Evolutionary conservation across 30 jellyfish, hydroid and myxozoan species (phyloP).

Genomic region (Cassiopea xamachana): DNA sequence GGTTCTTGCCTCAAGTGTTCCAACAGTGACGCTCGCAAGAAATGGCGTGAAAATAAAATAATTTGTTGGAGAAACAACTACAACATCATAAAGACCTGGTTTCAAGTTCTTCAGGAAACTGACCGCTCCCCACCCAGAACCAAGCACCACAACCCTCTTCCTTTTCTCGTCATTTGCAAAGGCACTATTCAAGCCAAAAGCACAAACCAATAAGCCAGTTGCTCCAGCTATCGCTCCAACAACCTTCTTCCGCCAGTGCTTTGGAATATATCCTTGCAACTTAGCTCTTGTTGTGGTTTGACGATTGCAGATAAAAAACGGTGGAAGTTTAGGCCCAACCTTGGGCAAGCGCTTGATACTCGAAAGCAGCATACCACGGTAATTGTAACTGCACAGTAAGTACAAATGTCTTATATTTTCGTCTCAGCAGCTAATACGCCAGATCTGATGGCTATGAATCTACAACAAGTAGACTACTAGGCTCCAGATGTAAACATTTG

Average conservation of each 20-base stretch:
- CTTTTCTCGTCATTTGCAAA: conserved; percentile 54
- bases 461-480: neutral
- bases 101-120: conserved; percentile 85
- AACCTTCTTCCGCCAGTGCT: conserved; percentile 19
- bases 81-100: conserved; percentile 83
- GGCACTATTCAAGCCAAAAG: conserved; percentile 42
- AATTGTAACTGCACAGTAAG: neutral
- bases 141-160: conserved; percentile 89
- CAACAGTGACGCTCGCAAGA: conserved; percentile 98
- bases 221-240: conserved; percentile 65
- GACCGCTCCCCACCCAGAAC: conserved; percentile 99
- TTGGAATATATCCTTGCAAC: conserved; percentile 2
- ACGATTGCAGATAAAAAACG: conserved; percentile 6
- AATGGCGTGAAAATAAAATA: conserved; percentile 95
- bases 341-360: neutral
- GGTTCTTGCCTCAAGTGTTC: conserved; percentile 93
- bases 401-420: neutral
- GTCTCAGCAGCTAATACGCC: neutral
- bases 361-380: neutral
- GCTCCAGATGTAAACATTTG: neutral
- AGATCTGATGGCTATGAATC: neutral
- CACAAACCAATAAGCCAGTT: conserved; percentile 48
- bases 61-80: conserved; percentile 94
- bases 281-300: conserved; percentile 21
- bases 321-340: conserved; percentile 10